A percentile compares a stretch with the other conserved stretches of the same genome.
Conservation (phyloP, 2,797 vertebrate genomes). For the Rousettus madagascariensis region DNA sequence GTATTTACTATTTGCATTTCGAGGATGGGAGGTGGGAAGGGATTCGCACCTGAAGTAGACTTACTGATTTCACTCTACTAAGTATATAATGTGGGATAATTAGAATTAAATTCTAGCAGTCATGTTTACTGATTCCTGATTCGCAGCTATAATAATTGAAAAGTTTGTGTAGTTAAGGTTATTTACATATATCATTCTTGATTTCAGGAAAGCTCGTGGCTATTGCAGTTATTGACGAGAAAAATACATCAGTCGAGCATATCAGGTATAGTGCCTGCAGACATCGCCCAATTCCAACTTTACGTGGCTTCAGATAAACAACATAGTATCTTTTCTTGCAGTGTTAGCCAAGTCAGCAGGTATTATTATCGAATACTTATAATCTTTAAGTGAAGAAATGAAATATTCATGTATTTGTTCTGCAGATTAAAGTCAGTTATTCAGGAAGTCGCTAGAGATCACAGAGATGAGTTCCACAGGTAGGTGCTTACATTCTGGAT, state of each 20-base stretch:
- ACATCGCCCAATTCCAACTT: not conserved
- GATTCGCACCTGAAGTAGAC: not conserved
- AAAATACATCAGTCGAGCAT: constrained; percentile 92
- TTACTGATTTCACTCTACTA: not conserved
- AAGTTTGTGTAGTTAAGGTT: not conserved
- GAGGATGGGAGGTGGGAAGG: not conserved
- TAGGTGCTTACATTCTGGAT: constrained; percentile 77
- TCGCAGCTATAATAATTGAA: not conserved
- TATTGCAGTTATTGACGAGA: constrained; percentile 96
- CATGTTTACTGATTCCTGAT: not conserved
- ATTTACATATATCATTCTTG: constrained; percentile 66
- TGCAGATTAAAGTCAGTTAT: constrained; percentile 93
- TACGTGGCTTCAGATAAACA: not conserved
- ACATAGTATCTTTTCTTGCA: not conserved
- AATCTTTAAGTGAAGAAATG: not conserved
- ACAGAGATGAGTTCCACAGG: constrained; percentile 95
- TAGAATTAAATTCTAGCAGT: not conserved
- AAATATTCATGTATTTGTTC: constrained; percentile 36
- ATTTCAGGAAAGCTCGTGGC: constrained; percentile 95
- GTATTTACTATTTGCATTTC: not conserved
- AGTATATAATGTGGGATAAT: not conserved
- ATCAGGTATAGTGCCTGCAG: constrained; percentile 88
- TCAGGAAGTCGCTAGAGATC: constrained; percentile 93
- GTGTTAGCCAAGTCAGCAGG: not conserved
- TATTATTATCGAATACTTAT: not conserved